These are phyloP conservation scores for Mesembrinibis cayennensis DNA, from an alignment of 2,113 vertebrate genomes.

Conservation along the genomic window DNA sequence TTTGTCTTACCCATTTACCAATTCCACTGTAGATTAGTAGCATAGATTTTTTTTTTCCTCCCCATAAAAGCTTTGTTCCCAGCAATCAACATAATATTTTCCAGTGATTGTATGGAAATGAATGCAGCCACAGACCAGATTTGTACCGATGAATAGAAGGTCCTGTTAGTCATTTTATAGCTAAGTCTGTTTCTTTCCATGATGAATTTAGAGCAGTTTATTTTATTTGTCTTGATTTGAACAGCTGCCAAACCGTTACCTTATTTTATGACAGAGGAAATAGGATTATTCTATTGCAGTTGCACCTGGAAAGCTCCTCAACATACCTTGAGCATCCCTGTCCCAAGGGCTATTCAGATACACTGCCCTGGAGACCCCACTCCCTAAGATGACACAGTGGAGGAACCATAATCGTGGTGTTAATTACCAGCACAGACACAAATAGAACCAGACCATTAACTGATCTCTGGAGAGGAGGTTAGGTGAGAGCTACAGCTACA, in stretches of 20 bases:
- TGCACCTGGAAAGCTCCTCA: neutral
- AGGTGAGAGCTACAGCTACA: neutral
- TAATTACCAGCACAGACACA: neutral
- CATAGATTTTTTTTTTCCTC: neutral
- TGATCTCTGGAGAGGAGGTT: neutral
- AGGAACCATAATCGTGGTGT: neutral
- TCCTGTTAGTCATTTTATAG: constrained; percentile 31
- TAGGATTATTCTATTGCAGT: neutral
- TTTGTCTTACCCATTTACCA: constrained; percentile 60
- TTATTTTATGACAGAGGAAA: neutral
- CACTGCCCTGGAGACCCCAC: neutral
- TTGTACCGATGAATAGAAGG: neutral
- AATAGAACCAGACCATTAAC: neutral
- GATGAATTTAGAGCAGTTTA: constrained; percentile 25
- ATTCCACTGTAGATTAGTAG: constrained; percentile 62
- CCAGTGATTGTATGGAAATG: constrained; percentile 60
- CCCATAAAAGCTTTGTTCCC: constrained; percentile 46
- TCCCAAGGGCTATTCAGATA: accelerated
- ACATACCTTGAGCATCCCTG: neutral
- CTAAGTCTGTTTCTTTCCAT: neutral
- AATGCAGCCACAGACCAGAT: constrained; percentile 33
- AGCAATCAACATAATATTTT: constrained; percentile 62
- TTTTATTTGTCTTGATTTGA: constrained; percentile 8
- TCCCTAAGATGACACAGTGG: neutral
- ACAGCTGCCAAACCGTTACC: constrained; percentile 1